Conservation (phyloP, 2,888 invertebrate genomes). For the Hyppa rectilinea region DNA sequence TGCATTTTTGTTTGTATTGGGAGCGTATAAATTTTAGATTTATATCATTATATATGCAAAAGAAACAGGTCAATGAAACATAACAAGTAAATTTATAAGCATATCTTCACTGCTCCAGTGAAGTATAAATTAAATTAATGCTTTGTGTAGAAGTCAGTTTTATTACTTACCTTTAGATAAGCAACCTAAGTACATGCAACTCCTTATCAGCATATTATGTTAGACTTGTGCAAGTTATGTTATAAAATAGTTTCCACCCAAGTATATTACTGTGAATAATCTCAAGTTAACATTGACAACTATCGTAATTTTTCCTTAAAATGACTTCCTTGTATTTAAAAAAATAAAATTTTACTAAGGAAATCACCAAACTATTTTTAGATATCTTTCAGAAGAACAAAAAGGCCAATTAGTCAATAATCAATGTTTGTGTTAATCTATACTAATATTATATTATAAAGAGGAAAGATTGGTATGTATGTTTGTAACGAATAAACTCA, state of each 20-base stretch:
- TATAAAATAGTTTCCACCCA: conserved; percentile 21
- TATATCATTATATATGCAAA: not conserved
- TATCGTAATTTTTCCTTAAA: not conserved
- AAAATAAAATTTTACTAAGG: not conserved
- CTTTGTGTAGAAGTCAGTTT: conserved; percentile 15
- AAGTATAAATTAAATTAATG: conserved; percentile 16
- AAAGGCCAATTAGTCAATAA: conserved; percentile 2
- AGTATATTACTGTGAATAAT: conserved; percentile 12
- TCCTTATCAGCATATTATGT: conserved; percentile 44
- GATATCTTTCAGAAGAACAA: not conserved
- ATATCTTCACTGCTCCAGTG: conserved; percentile 10
- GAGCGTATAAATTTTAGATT: too few species aligned
- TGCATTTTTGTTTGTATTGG: too few species aligned
- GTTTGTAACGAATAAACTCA: too few species aligned
- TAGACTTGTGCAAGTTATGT: conserved; percentile 17
- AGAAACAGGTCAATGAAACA: conserved; percentile 18
- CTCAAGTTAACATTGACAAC: conserved; percentile 3
- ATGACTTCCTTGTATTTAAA: not conserved
- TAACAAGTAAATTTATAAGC: conserved; percentile 31
- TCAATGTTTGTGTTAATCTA: not conserved
- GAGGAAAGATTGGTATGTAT: too few species aligned
- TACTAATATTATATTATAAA: too few species aligned
- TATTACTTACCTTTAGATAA: conserved; percentile 42
- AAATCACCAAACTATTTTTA: not conserved
- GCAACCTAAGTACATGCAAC: conserved; percentile 29